Conservation (phyloP, 2,888 invertebrate species). For the Xylota segnis region DNA sequence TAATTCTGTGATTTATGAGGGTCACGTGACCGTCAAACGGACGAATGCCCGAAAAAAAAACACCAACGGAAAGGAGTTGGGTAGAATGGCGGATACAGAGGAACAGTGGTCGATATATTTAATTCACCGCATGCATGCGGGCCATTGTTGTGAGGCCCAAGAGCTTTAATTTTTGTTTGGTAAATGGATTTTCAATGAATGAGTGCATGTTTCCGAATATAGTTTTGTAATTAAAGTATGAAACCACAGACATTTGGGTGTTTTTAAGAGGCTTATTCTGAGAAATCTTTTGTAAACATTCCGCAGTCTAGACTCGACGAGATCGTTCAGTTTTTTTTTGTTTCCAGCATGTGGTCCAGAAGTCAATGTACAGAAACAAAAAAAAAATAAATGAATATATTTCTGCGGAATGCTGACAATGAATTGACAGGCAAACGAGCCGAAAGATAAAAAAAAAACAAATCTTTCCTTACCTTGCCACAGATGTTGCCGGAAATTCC, state of each 20-base stretch:
- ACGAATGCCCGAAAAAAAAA: conserved; percentile 79
- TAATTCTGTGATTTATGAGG: conserved; percentile 85
- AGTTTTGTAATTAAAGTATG: neutral
- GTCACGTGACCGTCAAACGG: conserved; percentile 85
- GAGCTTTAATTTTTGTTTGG: conserved; percentile 32
- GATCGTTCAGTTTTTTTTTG: too few relatives aligned
- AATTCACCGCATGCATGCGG: conserved; percentile 72
- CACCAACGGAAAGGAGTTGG: conserved; percentile 53
- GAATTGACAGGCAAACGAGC: neutral
- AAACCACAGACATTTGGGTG: neutral
- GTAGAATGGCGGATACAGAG: conserved; percentile 21
- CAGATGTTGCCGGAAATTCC: neutral
- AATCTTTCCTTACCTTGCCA: neutral
- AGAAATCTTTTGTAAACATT: neutral
- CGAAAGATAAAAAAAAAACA: neutral
- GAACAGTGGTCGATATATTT: conserved; percentile 69
- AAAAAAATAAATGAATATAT: neutral
- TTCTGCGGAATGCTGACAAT: neutral
- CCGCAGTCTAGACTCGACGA: too few relatives aligned
- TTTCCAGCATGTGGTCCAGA: neutral
- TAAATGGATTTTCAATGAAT: neutral
- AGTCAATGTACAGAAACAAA: neutral
- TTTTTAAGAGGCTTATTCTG: neutral
- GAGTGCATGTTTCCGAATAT: neutral
- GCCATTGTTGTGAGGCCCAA: conserved; percentile 44